A percentile compares a stretch with the other conserved stretches of the same genome.
Conservation (phyloP, 2,888 invertebrate species). For the Drosophila rellima region DNA sequence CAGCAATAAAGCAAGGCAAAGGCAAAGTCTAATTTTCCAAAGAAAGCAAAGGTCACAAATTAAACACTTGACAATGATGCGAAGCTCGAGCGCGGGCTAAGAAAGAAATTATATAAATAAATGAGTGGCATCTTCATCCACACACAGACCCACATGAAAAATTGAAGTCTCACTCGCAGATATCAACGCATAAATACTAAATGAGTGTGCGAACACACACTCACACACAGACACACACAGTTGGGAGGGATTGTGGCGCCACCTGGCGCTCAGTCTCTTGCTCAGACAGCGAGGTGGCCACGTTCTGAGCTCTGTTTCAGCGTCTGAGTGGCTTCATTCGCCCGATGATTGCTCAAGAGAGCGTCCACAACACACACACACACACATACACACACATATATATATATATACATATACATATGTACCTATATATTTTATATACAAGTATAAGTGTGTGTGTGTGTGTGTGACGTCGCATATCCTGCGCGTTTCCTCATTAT, state of each 20-base stretch:
- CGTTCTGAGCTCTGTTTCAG: slow-evolving; percentile 29
- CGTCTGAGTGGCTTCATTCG: slow-evolving; percentile 81
- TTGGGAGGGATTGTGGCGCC: slow-evolving; percentile 35
- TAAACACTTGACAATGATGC: slow-evolving; percentile 58
- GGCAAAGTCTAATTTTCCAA: background rate
- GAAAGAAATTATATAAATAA: slow-evolving; percentile 71
- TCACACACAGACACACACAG: slow-evolving; percentile 20
- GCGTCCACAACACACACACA: slow-evolving; percentile 41
- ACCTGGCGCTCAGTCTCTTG: slow-evolving; percentile 35
- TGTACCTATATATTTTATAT: slow-evolving; percentile 1
- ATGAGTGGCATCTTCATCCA: slow-evolving; percentile 48
- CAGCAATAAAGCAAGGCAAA: slow-evolving; percentile 17
- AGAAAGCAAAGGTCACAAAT: slow-evolving; percentile 53
- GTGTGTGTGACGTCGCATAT: slow-evolving; percentile 60
- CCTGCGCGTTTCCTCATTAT: slow-evolving; percentile 78
- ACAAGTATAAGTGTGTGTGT: slow-evolving; percentile 4
- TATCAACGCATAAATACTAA: slow-evolving; percentile 79
- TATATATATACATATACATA: background rate
- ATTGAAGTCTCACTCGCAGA: slow-evolving; percentile 73
- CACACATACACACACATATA: slow-evolving; percentile 8
- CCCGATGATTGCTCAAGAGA: slow-evolving; percentile 73
- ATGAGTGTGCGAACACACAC: slow-evolving; percentile 57
- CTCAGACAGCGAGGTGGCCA: slow-evolving; percentile 39
- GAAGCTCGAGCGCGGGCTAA: slow-evolving; percentile 21
- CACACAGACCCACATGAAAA: slow-evolving; percentile 50